Evolutionary conservation across 2,888 invertebrate species (phyloP).

Genomic region (Pimpla rufipes): DNA sequence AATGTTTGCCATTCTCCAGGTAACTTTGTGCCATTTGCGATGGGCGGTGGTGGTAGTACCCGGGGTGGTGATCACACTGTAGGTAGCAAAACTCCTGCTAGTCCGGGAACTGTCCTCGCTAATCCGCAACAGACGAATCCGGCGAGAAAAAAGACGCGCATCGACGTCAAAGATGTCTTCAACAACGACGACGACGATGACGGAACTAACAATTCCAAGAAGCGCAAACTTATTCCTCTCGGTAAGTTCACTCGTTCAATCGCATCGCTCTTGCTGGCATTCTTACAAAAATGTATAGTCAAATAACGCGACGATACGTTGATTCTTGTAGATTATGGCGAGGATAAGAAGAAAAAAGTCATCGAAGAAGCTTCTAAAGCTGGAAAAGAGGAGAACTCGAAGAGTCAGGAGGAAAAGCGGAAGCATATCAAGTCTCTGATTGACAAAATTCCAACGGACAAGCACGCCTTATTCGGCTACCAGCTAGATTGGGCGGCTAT

Average conservation of each 20-base stretch:
- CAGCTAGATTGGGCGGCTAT: slow-evolving; percentile 96
- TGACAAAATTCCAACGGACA: slow-evolving; percentile 99
- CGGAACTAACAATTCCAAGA: slow-evolving; percentile 87
- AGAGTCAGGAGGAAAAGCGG: slow-evolving; percentile 96
- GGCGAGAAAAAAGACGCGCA: slow-evolving; percentile 89
- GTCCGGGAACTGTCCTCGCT: slow-evolving; percentile 77
- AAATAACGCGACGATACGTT: not conserved
- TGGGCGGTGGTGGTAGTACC: slow-evolving; percentile 81
- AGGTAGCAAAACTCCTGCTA: slow-evolving; percentile 83
- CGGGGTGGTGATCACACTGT: slow-evolving; percentile 80
- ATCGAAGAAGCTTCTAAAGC: slow-evolving; percentile 84
- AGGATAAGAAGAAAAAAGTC: slow-evolving; percentile 87
- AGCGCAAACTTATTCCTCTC: slow-evolving; percentile 92
- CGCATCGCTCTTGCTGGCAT: not conserved
- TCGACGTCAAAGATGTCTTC: slow-evolving; percentile 94
- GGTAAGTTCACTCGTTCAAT: slow-evolving; percentile 85
- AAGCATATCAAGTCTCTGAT: slow-evolving; percentile 98
- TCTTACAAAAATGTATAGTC: slow-evolving; percentile 46
- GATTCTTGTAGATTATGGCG: slow-evolving; percentile 87
- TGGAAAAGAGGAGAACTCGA: slow-evolving; percentile 88
- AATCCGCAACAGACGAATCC: slow-evolving; percentile 79
- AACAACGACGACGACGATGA: slow-evolving; percentile 93
- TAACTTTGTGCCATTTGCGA: slow-evolving; percentile 84
- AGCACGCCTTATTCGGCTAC: slow-evolving; percentile 98
- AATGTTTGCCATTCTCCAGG: slow-evolving; percentile 74